Percentiles rank a stretch among this genome's conserved stretches.
Conservation (phyloP, 2,113 vertebrate species). For the Mustelus asterias region DNA sequence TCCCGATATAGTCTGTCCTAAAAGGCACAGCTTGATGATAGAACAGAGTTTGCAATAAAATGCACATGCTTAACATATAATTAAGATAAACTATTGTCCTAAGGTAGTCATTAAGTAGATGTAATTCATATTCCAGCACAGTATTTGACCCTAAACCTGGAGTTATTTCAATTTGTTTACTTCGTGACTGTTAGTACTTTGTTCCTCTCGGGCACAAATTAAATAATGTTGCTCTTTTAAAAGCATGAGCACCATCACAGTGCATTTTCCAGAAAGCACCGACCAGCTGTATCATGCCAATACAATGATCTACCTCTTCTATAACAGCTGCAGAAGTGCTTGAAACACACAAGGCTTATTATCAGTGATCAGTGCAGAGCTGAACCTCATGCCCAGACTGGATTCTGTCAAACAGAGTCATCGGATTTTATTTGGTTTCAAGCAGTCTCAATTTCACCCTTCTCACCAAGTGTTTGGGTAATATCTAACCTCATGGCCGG, state of each 20-base stretch:
- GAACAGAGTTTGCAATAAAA: not conserved
- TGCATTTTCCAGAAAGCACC: not conserved
- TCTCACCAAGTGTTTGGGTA: not conserved
- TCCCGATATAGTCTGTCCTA: no score
- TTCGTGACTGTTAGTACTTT: not conserved
- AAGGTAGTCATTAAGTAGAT: not conserved
- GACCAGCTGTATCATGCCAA: not conserved
- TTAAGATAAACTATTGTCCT: not conserved
- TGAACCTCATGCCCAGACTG: not conserved
- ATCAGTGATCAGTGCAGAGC: not conserved
- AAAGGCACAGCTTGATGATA: not conserved
- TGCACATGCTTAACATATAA: not conserved
- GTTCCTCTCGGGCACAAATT: not conserved
- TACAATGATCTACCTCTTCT: constrained; percentile 18
- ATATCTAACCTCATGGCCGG: not conserved
- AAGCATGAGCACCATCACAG: not conserved
- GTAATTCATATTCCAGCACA: not conserved
- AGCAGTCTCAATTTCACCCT: constrained; percentile 12
- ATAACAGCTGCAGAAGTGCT: not conserved
- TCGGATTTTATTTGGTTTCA: not conserved
- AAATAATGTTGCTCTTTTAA: not conserved
- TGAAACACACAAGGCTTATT: not conserved
- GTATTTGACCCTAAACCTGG: not conserved
- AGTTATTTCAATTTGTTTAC: not conserved
- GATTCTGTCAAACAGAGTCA: not conserved